A percentile compares a stretch with the other conserved stretches of the same genome.
These are phyloP conservation scores for Chionoecetes opilio DNA, from an alignment of 1,140 invertebrate species.

Conservation along the genomic window DNA sequence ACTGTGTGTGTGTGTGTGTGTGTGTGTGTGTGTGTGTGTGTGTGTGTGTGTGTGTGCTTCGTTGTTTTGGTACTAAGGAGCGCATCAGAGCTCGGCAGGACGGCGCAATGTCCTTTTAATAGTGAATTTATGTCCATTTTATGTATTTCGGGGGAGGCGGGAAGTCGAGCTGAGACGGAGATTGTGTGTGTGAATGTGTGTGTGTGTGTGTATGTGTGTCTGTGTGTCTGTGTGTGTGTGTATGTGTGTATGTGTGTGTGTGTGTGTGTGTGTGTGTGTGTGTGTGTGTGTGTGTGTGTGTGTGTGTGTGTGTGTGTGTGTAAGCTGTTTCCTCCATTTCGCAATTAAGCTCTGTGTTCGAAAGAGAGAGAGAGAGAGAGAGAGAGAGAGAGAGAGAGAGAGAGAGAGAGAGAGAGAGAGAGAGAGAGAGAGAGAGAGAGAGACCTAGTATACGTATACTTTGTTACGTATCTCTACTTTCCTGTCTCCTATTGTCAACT, in stretches of 20 bases:
- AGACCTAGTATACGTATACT: not conserved
- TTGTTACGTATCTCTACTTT: too few relatives aligned
- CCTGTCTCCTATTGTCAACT: too few relatives aligned
- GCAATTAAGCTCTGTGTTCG: not conserved
- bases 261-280: too few relatives aligned
- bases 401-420: not conserved
- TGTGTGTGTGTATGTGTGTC: not conserved
- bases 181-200: not conserved
- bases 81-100: not conserved
- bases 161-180: not conserved
- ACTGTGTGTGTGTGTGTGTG: too few relatives aligned
- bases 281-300: too few relatives aligned
- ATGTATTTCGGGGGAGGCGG: not conserved
- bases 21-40: too few relatives aligned
- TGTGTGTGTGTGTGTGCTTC: not conserved
- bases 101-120: constrained; percentile 16
- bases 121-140: constrained; percentile 7
- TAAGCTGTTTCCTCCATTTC: not conserved
- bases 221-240: not conserved
- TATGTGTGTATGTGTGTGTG: too few relatives aligned
- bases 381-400: not conserved
- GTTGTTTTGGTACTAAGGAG: not conserved
- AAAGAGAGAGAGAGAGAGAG: not conserved
- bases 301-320: not conserved
- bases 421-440: constrained; percentile 25